Conservation (phyloP, 2,888 invertebrate species). For the Drosophila longiperda region DNA sequence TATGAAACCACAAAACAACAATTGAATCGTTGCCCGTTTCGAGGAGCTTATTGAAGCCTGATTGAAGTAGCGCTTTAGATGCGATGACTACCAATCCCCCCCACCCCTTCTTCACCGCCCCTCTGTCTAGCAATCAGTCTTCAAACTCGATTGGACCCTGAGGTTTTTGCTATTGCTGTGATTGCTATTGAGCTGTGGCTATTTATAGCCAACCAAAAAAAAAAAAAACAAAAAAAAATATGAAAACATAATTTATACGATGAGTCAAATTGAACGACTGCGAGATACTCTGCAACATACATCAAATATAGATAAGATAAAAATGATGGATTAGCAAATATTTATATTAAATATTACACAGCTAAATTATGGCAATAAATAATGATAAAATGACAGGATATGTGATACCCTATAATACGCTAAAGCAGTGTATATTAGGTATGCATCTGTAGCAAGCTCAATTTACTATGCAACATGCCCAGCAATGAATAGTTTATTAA, state of each 20-base stretch:
- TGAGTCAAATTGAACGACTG: background rate
- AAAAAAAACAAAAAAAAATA: background rate
- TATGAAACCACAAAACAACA: conserved; percentile 46
- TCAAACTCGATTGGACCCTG: conserved; percentile 34
- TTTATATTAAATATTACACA: background rate
- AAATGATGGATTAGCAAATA: background rate
- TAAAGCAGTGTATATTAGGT: background rate
- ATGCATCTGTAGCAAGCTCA: background rate
- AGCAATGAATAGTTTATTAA: background rate
- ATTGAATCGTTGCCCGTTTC: conserved; percentile 36
- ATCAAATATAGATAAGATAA: background rate
- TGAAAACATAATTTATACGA: background rate
- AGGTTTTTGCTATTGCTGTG: conserved; percentile 43
- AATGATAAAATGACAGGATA: background rate
- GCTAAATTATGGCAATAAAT: background rate
- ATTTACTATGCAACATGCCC: background rate
- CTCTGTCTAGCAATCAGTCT: conserved; percentile 7
- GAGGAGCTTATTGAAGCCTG: conserved; percentile 46
- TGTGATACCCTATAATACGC: background rate
- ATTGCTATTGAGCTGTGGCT: conserved; percentile 53
- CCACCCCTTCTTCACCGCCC: background rate
- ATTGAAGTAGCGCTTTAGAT: conserved; percentile 37
- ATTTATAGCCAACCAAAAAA: conserved; percentile 43
- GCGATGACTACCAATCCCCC: background rate
- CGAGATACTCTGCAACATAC: background rate